Percentiles rank a stretch among this genome's conserved stretches.
Conservation (phyloP, 1,140 invertebrate species). For the Campodea augens region DNA sequence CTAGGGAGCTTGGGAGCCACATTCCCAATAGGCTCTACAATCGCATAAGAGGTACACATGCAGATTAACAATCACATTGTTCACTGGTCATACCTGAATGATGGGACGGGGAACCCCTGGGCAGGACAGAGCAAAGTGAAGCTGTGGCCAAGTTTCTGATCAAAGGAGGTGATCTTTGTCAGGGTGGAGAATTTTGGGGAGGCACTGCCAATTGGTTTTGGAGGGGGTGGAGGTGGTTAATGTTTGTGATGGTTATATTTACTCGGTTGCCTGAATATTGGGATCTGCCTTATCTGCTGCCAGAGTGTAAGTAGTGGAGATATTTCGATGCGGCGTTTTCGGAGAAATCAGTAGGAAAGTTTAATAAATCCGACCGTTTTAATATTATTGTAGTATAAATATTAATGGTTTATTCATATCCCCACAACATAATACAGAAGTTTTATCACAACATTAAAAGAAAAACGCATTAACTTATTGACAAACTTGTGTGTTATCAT, state of each 20-base stretch:
- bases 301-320: too few relatives aligned
- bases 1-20: slow-evolving; percentile 44
- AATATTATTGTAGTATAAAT: too few relatives aligned
- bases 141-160: slow-evolving; percentile 23
- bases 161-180: slow-evolving; percentile 14
- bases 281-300: slow-evolving; percentile 8
- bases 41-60: slow-evolving; percentile 35
- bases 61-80: slow-evolving; percentile 10
- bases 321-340: too few relatives aligned
- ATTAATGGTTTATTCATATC: too few relatives aligned
- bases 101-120: slow-evolving; percentile 44
- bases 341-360: too few relatives aligned
- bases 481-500: too few relatives aligned
- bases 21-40: slow-evolving; percentile 39
- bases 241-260: background rate
- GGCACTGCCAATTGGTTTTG: slow-evolving; percentile 17
- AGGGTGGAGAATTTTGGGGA: slow-evolving; percentile 12
- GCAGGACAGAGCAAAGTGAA: slow-evolving; percentile 28
- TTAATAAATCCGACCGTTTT: too few relatives aligned
- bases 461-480: too few relatives aligned
- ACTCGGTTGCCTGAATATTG: background rate
- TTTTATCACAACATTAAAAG: too few relatives aligned
- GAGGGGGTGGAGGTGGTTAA: slow-evolving; percentile 6
- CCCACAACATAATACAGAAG: too few relatives aligned
- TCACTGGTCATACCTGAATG: slow-evolving; percentile 19